Evolutionary conservation across 2,888 invertebrate genomes (phyloP).

Genomic region (Dasypogon diadema): DNA sequence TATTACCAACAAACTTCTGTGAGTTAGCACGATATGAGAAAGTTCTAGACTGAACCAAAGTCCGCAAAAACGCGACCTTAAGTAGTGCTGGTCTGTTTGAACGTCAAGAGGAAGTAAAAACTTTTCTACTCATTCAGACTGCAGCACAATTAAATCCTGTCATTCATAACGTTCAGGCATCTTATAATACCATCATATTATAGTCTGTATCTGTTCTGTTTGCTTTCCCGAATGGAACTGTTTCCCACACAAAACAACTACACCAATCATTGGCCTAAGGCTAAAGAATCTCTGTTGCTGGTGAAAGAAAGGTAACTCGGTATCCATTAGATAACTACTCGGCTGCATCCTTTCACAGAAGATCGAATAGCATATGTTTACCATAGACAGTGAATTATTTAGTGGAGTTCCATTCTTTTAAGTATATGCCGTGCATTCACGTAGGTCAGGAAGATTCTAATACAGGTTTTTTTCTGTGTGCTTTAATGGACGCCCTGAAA

Average conservation of each 20-base stretch:
- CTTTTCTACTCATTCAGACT: slow-evolving; percentile 13
- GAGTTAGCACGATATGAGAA: not conserved
- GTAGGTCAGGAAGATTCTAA: slow-evolving; percentile 32
- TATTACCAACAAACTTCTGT: slow-evolving; percentile 10
- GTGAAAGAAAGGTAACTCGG: not conserved
- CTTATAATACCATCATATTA: slow-evolving; percentile 6
- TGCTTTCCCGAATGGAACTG: not conserved
- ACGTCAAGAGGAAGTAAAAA: slow-evolving; percentile 35
- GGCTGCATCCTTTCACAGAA: slow-evolving; percentile 24
- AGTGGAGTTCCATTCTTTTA: slow-evolving; percentile 1
- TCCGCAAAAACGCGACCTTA: slow-evolving; percentile 15
- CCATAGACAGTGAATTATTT: slow-evolving; percentile 32
- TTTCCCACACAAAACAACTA: not conserved
- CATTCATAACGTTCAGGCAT: slow-evolving; percentile 9
- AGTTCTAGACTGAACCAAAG: slow-evolving; percentile 22
- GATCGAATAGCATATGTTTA: slow-evolving; percentile 27
- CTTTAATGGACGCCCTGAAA: not conserved
- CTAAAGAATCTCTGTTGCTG: slow-evolving; percentile 6
- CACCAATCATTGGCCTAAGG: not conserved
- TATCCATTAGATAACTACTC: slow-evolving; percentile 26
- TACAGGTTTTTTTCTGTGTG: not conserved
- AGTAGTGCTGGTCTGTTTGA: slow-evolving; percentile 44
- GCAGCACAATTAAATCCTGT: slow-evolving; percentile 35
- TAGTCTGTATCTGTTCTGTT: slow-evolving; percentile 22
- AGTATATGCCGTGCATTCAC: slow-evolving; percentile 11